Base-by-base conservation (phyloP, 2,113 vertebrate species). In the Elachura formosa region DNA sequence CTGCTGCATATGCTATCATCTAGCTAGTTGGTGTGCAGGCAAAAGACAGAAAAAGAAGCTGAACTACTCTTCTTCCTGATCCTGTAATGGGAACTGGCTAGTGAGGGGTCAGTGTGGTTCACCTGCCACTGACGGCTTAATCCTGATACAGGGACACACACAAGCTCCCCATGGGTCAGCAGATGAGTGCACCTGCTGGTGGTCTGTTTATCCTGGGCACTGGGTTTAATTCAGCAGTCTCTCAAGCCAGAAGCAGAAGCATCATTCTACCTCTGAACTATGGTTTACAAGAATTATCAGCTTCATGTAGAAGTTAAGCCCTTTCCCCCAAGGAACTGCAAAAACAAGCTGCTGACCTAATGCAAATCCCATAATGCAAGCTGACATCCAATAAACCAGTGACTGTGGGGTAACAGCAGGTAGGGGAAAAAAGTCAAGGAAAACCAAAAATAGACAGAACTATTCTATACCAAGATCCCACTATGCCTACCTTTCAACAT, bases 211-310 rank as follows among this genome's bases (percentile, higher is more conserved):
- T 59, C 68, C 64, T 55, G 41, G 15, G 64, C 8, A 18, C 38
- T 11, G 28, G 31, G 9, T 55, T 81, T 75, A 84, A 59, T 36
- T 75, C 48, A 56, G 62, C 59, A 61, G 45, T 74, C 52, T 61
- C 71, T 82, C 73, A 58, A 64, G 51, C 36, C 66, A 78, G 40
- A 54, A 71, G 59, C 3, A 85, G 62, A 64, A 62, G 31, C 34
- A 87, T 41, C n/a, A 56, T 64, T 84, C 73, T 75, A 34, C 21
- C 45, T 87, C 75, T 66, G 66, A 87, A 64, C 69, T 82, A 31
- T 9, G 26, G 34, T 82, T 95, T 88, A 90, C 29, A 58, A 58
- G 63, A 89, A 96, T 88, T 76, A 91, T 25, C 92, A 56, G 78
- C 58, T 87, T 76, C 74, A 23, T 17, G 34, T 1, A 7, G 29